Evolutionary conservation across 2,888 invertebrate species (phyloP).

Genomic region (Hirtodrosophila confusa): DNA sequence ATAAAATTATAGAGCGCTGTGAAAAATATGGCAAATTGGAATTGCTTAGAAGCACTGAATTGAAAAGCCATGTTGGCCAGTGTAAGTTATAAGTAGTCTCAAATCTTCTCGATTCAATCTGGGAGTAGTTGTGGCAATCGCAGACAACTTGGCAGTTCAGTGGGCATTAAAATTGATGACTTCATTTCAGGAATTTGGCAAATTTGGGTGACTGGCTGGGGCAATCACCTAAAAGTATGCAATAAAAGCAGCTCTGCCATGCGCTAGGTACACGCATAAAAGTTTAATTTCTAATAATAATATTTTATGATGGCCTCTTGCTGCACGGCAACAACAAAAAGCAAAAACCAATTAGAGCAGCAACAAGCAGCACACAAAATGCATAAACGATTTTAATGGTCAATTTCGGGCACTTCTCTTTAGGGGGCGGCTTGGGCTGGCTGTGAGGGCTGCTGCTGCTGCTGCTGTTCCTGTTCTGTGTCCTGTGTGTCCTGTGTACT

Average conservation of each 20-base stretch:
- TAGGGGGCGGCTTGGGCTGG: neutral
- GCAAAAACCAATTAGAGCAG: constrained; percentile 58
- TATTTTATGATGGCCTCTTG: constrained; percentile 54
- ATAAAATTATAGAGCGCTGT: no score
- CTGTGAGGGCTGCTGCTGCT: constrained; percentile 10
- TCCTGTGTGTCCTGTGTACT: constrained; percentile 5
- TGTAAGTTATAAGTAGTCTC: neutral
- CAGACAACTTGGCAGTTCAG: constrained; percentile 25
- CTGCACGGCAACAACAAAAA: constrained; percentile 12
- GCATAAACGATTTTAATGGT: constrained; percentile 70
- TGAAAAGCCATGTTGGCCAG: no score
- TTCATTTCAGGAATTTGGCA: constrained; percentile 32
- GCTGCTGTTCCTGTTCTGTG: constrained; percentile 2
- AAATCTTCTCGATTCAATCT: constrained; percentile 7
- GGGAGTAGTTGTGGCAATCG: constrained; percentile 5
- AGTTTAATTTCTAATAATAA: constrained; percentile 69
- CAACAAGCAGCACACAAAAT: constrained; percentile 58
- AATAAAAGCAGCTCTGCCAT: constrained; percentile 32
- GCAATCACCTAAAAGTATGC: constrained; percentile 45
- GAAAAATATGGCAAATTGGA: no score
- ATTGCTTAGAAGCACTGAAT: no score
- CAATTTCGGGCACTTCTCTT: constrained; percentile 48
- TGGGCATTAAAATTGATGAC: constrained; percentile 52
- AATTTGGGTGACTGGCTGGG: constrained; percentile 13
- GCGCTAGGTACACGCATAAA: constrained; percentile 50